Evolutionary conservation across 2,113 vertebrate genomes (phyloP).

Genomic region (Trichomycterus rosablanca): DNA sequence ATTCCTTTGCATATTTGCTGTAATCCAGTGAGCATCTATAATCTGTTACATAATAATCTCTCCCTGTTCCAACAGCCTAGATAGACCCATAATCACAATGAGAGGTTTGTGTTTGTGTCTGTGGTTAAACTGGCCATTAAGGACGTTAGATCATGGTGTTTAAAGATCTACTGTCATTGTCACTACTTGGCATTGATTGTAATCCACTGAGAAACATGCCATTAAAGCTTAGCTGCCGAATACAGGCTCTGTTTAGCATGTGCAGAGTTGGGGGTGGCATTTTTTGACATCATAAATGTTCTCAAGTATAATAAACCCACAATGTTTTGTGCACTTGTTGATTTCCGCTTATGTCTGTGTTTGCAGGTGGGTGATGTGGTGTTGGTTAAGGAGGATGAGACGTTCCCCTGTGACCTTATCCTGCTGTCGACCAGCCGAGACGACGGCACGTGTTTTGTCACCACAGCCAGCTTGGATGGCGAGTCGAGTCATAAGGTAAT

Average conservation of each 20-base stretch:
- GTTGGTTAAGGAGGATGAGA: constrained; percentile 87
- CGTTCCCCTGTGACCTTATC: constrained; percentile 92
- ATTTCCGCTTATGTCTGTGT: neutral
- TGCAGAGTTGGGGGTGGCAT: neutral
- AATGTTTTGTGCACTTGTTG: neutral
- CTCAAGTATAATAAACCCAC: neutral
- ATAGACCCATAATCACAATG: constrained; percentile 1
- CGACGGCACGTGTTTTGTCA: constrained; percentile 92
- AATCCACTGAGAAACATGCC: neutral
- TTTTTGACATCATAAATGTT: neutral
- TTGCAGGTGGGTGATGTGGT: constrained; percentile 93
- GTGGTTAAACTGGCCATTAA: neutral
- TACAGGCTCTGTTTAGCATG: neutral
- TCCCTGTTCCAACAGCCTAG: constrained; percentile 44
- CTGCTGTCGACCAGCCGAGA: constrained; percentile 84
- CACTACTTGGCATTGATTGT: neutral
- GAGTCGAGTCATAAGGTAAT: constrained; percentile 93
- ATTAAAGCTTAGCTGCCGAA: neutral
- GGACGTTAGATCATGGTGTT: neutral
- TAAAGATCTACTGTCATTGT: constrained; percentile 4
- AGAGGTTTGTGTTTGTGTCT: neutral
- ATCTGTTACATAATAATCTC: constrained; percentile 67
- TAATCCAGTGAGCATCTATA: constrained; percentile 55
- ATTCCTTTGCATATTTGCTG: neutral
- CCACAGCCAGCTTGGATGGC: constrained; percentile 92